These are phyloP conservation scores for Drosophila mimetica DNA, from an alignment of 2,888 invertebrate genomes.

Conservation along the genomic window DNA sequence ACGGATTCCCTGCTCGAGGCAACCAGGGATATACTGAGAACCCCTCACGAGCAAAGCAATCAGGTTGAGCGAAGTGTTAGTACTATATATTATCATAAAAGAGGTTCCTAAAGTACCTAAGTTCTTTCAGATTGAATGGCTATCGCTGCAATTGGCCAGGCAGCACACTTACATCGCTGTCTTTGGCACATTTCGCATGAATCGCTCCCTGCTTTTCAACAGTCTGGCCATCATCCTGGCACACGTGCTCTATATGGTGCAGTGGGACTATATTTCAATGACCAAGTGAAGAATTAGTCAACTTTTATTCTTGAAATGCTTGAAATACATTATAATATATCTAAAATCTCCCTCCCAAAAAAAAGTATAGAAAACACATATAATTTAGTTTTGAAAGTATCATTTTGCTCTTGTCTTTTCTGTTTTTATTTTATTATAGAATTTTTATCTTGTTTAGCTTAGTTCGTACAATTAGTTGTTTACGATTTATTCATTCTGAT, in stretches of 20 bases:
- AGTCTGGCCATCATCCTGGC: slow-evolving; percentile 15
- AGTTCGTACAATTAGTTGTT: slow-evolving; percentile 58
- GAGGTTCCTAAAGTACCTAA: no score
- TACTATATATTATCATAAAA: not conserved
- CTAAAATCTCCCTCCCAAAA: not conserved
- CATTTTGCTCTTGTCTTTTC: slow-evolving; percentile 62
- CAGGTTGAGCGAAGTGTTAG: slow-evolving; percentile 26
- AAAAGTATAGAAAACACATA: slow-evolving; percentile 22
- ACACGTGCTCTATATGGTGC: slow-evolving; percentile 48
- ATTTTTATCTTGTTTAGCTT: slow-evolving; percentile 70
- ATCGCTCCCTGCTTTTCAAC: slow-evolving; percentile 20
- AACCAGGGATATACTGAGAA: slow-evolving; percentile 16
- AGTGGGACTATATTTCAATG: slow-evolving; percentile 32
- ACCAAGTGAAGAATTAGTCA: not conserved
- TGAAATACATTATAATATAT: not conserved
- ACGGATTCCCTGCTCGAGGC: slow-evolving; percentile 1
- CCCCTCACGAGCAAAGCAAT: not conserved
- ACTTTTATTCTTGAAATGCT: not conserved
- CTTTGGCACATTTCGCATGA: slow-evolving; percentile 20
- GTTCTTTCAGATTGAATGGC: slow-evolving; percentile 36
- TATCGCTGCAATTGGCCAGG: slow-evolving; percentile 36
- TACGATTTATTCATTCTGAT: slow-evolving; percentile 53
- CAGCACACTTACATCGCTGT: slow-evolving; percentile 20
- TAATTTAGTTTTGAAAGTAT: slow-evolving; percentile 64
- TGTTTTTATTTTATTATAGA: slow-evolving; percentile 69